Evolutionary conservation across 2,888 invertebrate species (phyloP).

Genomic region (Protophormia terraenovae): DNA sequence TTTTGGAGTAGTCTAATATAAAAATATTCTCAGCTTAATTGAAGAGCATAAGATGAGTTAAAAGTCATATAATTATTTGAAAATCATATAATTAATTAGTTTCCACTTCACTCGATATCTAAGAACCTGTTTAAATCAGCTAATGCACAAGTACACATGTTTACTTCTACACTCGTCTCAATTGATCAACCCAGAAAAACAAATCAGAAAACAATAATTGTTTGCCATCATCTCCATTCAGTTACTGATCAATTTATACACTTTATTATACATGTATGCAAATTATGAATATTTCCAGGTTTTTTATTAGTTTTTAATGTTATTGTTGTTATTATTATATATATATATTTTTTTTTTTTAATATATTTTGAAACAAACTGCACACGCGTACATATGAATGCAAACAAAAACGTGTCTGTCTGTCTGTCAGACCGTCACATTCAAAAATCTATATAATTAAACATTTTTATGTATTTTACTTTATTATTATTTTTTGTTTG

Average conservation of each 20-base stretch:
- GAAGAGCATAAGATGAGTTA: too few relatives aligned
- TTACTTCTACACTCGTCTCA: too few relatives aligned
- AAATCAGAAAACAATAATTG: too few relatives aligned
- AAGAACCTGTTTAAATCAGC: too few relatives aligned
- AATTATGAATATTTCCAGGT: slow-evolving; percentile 29
- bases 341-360: slow-evolving; percentile 1
- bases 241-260: slow-evolving; percentile 18
- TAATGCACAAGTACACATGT: too few relatives aligned
- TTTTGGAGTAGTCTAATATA: too few relatives aligned
- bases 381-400: slow-evolving; percentile 58
- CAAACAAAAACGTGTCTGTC: slow-evolving; percentile 45
- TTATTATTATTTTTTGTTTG: not conserved
- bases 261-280: slow-evolving; percentile 25
- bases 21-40: too few relatives aligned
- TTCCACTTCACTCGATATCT: too few relatives aligned
- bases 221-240: too few relatives aligned
- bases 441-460: slow-evolving; percentile 53
- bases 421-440: slow-evolving; percentile 5
- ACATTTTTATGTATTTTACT: slow-evolving; percentile 7
- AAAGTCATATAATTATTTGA: too few relatives aligned
- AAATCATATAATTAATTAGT: too few relatives aligned
- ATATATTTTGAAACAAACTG: slow-evolving; percentile 52
- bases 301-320: not conserved
- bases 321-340: slow-evolving; percentile 7
- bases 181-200: too few relatives aligned